Evolutionary conservation across 2,888 invertebrate genomes (phyloP), one percentile per base, ranked within the genome.

Genomic region (Tanypteryx hageni): DNA sequence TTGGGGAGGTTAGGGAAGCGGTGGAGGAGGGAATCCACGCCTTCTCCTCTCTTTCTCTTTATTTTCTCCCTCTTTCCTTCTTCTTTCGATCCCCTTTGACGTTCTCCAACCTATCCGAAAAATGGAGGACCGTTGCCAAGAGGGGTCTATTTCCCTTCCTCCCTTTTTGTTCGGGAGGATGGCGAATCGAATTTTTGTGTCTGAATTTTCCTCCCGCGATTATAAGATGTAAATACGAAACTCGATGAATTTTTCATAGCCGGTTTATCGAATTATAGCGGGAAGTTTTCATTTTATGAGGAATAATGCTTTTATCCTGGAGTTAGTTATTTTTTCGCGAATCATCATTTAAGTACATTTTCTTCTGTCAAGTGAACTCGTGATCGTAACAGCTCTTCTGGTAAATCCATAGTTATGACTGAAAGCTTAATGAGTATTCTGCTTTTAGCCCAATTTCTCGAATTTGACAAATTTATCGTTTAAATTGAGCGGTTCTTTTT

Each of bases 241-340:
- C 10, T 56, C 61, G 22, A 64, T 89, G 89, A 89, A 89, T 89
- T 61, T 64, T 89, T 89, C 89, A 89, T 89, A 61, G 3, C 14
- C 14, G 18, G 64, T 22, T 59, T 22, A 58, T 83, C 56, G 83
- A 83, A 56, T 83, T 83, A 83, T 83, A 14, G 18, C 16, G 44
- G 44, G 44, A 56, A 16, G 5, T 56, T 13, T 14, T 22, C 44
- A 83, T 13, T 83, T 83, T 83, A 13, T 16, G 83, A 56, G 83
- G 83, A 44, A 56, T 83, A 83, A 18, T 14, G 83, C 44, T 56
- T 44, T 44, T 44, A 44, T 44, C 44, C 44, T 44, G 1, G 44
- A 1, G 44, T 44, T 44, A 3, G 44, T 44, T 44, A 44, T 44
- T 44, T 44, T 44, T 44, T 5, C 3, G 44, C 5, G 44, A 44